phyloP scores from a whole-genome alignment of 2,888 invertebrate genomes.

The Eilema griseolum region DNA sequence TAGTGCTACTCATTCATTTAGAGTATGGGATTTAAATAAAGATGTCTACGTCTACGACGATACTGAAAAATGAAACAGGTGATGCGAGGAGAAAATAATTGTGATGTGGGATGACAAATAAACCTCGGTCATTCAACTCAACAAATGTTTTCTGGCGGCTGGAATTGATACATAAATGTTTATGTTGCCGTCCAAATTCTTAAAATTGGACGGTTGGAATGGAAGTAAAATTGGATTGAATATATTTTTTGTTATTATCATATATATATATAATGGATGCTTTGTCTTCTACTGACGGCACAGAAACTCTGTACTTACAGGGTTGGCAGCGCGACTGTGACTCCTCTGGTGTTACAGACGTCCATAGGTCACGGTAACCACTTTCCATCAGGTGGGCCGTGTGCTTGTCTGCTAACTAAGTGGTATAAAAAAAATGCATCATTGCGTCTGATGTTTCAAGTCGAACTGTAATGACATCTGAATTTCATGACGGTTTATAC shows the following conservation, averaged over 20 bases:
- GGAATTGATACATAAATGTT: constrained; percentile 53
- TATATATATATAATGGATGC: constrained; percentile 18
- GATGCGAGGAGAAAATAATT: constrained; percentile 58
- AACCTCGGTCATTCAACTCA: constrained; percentile 70
- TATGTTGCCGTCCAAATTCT: constrained; percentile 44
- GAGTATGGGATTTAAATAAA: constrained; percentile 71
- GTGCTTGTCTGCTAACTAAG: too few relatives aligned
- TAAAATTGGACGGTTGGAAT: constrained; percentile 26
- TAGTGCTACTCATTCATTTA: constrained; percentile 72
- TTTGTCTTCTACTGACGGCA: too few relatives aligned
- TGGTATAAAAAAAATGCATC: too few relatives aligned
- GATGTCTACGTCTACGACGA: constrained; percentile 64
- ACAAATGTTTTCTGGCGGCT: constrained; percentile 55
- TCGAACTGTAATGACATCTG: constrained; percentile 31
- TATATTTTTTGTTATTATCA: constrained; percentile 31
- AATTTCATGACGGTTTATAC: constrained; percentile 30
- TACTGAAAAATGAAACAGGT: constrained; percentile 82
- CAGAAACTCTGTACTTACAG: too few relatives aligned
- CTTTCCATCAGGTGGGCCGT: too few relatives aligned
- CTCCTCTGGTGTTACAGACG: too few relatives aligned
- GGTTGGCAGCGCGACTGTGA: too few relatives aligned
- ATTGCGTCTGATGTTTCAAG: neutral
- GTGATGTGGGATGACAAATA: constrained; percentile 75
- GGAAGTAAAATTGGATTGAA: constrained; percentile 23
- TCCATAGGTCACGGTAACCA: too few relatives aligned